phyloP scores from a whole-genome alignment of 2,797 vertebrate genomes.

The Ceryle rudis region DNA sequence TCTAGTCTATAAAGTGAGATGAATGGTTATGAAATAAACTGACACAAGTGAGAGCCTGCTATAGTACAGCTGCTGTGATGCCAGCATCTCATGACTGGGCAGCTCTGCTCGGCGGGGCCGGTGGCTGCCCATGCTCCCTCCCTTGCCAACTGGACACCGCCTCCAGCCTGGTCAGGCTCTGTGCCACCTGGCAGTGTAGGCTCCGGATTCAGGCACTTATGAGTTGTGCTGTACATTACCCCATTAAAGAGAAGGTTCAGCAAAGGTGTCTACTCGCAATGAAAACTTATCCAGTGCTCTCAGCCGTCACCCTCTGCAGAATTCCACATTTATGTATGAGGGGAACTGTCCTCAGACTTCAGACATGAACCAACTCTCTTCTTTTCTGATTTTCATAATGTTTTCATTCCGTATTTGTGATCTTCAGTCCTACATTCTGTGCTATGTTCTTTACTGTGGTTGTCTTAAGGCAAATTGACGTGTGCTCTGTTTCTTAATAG shows the following conservation, averaged over 20 bases:
- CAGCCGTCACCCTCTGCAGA: background rate
- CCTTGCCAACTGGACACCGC: background rate
- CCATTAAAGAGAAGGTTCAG: background rate
- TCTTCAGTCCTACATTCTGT: background rate
- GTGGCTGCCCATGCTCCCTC: background rate
- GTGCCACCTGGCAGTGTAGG: background rate
- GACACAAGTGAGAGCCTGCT: background rate
- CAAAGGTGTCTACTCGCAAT: background rate
- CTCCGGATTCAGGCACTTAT: fast-evolving
- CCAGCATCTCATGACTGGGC: background rate
- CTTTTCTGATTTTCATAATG: background rate
- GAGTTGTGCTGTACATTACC: background rate
- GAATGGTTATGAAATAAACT: background rate
- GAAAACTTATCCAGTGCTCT: background rate
- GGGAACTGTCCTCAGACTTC: background rate
- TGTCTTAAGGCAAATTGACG: background rate
- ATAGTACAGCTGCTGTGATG: background rate
- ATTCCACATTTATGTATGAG: background rate
- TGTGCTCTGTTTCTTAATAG: background rate
- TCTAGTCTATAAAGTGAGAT: background rate
- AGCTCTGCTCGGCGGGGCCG: background rate
- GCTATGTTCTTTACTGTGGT: background rate
- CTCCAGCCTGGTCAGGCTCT: background rate
- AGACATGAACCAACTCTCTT: background rate
- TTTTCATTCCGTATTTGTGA: background rate